Conservation (phyloP, 2,888 invertebrate species). For the Stratiomys singularior region DNA sequence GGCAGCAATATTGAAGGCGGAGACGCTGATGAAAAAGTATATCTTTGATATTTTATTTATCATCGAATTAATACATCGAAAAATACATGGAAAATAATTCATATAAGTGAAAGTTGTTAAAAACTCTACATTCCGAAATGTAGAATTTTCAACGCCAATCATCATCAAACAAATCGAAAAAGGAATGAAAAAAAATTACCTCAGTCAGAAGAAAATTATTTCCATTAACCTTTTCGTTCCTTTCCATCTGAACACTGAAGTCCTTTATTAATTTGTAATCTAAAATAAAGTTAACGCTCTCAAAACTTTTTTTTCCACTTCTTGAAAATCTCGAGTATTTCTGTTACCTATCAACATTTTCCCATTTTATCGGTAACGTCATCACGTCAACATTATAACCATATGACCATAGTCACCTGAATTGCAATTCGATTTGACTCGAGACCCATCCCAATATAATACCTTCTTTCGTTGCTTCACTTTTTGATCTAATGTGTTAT, state of each 20-base stretch:
- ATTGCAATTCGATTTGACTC: slow-evolving; percentile 15
- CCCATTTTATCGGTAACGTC: slow-evolving; percentile 31
- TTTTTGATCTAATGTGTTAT: slow-evolving; percentile 50
- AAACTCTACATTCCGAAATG: background rate
- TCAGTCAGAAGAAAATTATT: background rate
- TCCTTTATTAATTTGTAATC: slow-evolving; percentile 6
- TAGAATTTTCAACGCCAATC: background rate
- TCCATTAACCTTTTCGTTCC: background rate
- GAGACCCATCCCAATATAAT: slow-evolving; percentile 28
- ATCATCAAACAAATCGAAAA: background rate
- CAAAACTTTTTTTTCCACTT: background rate
- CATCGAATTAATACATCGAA: too few relatives aligned
- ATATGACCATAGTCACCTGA: slow-evolving; percentile 38
- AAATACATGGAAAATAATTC: too few relatives aligned
- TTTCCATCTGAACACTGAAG: background rate
- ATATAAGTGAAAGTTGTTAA: too few relatives aligned
- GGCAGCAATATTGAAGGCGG: too few relatives aligned
- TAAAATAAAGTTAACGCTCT: slow-evolving; percentile 11
- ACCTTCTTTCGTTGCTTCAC: slow-evolving; percentile 29
- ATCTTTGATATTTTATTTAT: too few relatives aligned
- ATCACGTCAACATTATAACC: slow-evolving; percentile 31
- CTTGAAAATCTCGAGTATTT: slow-evolving; percentile 10
- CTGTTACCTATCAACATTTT: slow-evolving; percentile 16
- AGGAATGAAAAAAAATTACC: too few relatives aligned
- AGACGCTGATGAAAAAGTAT: too few relatives aligned